Conservation (phyloP, 2,113 vertebrate genomes). For the Onychorhynchus coronatus region DNA sequence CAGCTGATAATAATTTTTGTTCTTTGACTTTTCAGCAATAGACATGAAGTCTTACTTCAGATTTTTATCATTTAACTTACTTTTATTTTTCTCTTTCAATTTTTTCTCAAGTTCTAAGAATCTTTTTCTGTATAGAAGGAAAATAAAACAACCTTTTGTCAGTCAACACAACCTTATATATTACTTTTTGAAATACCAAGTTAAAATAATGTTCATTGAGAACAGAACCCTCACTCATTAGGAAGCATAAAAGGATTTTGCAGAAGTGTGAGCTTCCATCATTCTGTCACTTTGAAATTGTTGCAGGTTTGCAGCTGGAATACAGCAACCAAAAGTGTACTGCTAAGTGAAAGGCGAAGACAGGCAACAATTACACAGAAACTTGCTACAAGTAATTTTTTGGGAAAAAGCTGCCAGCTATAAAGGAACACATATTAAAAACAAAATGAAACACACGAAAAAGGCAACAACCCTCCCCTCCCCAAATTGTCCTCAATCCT, state of each 20-base stretch:
- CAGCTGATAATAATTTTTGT: not conserved
- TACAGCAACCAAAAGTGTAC: not conserved
- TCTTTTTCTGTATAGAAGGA: not conserved
- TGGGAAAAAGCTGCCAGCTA: not conserved
- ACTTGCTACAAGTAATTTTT: not conserved
- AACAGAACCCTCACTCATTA: not conserved
- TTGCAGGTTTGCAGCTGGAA: not conserved
- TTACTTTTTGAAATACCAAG: not conserved
- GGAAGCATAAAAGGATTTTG: conserved; percentile 28
- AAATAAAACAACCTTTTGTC: not conserved
- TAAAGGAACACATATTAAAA: too few species aligned
- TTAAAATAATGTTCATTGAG: not conserved
- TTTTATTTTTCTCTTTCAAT: not conserved
- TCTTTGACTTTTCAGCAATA: not conserved
- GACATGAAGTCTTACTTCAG: not conserved
- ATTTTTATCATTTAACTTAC: not conserved
- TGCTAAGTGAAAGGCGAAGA: conserved; percentile 11
- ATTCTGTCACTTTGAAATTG: conserved; percentile 27
- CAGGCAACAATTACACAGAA: not conserved
- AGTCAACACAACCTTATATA: not conserved
- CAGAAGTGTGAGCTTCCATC: not conserved
- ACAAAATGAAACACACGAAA: fast-evolving
- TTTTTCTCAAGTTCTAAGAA: not conserved
- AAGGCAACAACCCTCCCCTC: fast-evolving
- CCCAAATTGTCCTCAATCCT: not conserved